Percentiles rank a stretch among this genome's conserved stretches.
These are phyloP conservation scores for Aphidoletes aphidimyza DNA, from an alignment of 2,888 invertebrate species.

Conservation along the genomic window DNA sequence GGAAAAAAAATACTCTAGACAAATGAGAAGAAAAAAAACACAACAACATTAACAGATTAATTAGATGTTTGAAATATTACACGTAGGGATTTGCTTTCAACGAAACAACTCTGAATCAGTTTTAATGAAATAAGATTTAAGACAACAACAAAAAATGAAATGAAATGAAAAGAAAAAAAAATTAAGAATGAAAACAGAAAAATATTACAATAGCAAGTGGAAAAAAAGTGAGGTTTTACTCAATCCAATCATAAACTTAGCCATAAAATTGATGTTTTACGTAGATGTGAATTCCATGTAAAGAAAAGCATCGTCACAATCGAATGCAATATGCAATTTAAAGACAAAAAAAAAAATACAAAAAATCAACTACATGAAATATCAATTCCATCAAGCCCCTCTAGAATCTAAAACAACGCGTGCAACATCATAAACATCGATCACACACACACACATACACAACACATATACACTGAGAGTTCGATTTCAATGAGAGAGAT, in stretches of 20 bases:
- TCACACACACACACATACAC: too few relatives aligned
- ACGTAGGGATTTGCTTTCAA: conserved; percentile 44
- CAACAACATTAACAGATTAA: conserved; percentile 14
- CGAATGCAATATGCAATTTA: not conserved
- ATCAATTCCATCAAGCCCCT: conserved; percentile 7
- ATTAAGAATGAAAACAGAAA: not conserved
- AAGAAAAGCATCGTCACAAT: conserved; percentile 37
- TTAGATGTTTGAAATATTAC: conserved; percentile 51
- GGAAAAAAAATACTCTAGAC: not conserved
- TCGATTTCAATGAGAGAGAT: conserved; percentile 39
- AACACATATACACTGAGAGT: not conserved
- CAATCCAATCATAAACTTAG: conserved; percentile 37
- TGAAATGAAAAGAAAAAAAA: too few relatives aligned
- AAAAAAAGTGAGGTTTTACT: not conserved
- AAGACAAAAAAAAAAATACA: not conserved
- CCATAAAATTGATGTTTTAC: conserved; percentile 48
- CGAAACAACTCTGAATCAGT: conserved; percentile 48
- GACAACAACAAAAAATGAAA: not conserved
- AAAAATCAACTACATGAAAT: not conserved
- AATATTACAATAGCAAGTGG: not conserved
- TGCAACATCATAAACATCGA: not conserved
- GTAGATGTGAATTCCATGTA: conserved; percentile 46
- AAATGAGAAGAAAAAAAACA: conserved; percentile 36
- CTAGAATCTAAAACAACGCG: not conserved
- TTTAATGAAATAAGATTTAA: conserved; percentile 40